Base-by-base conservation (phyloP, 2,113 vertebrate species). In the Cyanocitta stelleri region DNA sequence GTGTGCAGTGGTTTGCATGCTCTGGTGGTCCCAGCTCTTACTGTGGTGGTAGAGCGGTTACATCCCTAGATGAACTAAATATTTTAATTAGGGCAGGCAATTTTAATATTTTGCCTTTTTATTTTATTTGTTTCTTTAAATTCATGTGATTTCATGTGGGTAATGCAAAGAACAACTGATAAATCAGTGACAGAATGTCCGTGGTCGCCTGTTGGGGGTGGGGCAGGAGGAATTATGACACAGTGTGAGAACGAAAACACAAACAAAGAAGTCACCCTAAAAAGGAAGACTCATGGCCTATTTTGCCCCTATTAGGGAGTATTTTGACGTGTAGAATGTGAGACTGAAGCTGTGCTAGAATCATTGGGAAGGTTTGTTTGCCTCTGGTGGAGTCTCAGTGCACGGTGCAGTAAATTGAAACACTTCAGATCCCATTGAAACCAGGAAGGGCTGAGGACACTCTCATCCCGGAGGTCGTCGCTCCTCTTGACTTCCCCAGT, bases 391-490 rank as follows among this genome's bases (percentile, higher is more conserved):
- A 73, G 44, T 32, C 52, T 54, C 6, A 13, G 67, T 24, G 69
- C 49, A 4, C 41, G 11, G 37, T 5, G 85, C 59, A 51, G 59
- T 35, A 22, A 66, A 86, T 20, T 17, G 85, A 72, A 79, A 72
- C 35, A 27, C 74, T 79, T 75, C 33, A 79, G 2, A 37, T 35
- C 58, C 44, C 66, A 12, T 1, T n/a, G 52, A 37, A 56, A 63
- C 4, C 62, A 58, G 67, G 48, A 76, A 32, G 80, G 84, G 58
- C 3, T 89, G 76, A 43, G 55, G 92, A 54, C 33, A 4, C 32
- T 62, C 83, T 9, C 35, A 68, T 29, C 55, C 54, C 2, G 0
- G 26, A 61, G 62, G 33, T 51, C 7, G 0, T 12, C 11, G 0
- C 56, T 90, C 44, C 77, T 85, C 77, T 71, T 74, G 69, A n/a